Evolutionary conservation across 2,888 invertebrate genomes (phyloP).

Genomic region (Drosophila gaucha): DNA sequence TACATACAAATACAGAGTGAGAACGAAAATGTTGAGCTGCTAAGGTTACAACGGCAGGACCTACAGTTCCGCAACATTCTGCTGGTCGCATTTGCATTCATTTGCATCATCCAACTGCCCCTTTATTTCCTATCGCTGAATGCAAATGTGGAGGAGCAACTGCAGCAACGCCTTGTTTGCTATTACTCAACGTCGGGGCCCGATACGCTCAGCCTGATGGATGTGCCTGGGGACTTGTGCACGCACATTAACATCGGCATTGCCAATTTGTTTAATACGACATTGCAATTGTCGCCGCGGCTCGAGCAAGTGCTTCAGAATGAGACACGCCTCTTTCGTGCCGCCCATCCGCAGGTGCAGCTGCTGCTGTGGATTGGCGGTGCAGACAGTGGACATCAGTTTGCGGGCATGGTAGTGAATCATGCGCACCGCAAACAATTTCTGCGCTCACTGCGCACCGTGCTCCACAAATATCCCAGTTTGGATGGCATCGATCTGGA

Average conservation of each 20-base stretch:
- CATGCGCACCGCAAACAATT: constrained; percentile 89
- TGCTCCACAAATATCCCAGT: constrained; percentile 78
- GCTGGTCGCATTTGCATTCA: neutral
- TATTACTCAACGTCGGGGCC: constrained; percentile 28
- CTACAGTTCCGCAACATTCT: constrained; percentile 8
- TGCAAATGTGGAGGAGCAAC: neutral
- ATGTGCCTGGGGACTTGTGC: constrained; percentile 90
- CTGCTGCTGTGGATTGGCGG: constrained; percentile 91
- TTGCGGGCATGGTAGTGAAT: constrained; percentile 89
- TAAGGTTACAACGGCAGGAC: neutral
- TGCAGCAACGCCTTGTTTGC: constrained; percentile 51
- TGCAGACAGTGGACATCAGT: constrained; percentile 87
- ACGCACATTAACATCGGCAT: constrained; percentile 94
- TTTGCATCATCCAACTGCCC: constrained; percentile 17
- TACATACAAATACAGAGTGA: constrained; percentile 20
- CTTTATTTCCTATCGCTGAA: constrained; percentile 25
- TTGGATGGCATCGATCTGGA: constrained; percentile 87
- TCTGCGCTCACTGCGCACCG: constrained; percentile 86
- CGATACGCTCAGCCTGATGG: constrained; percentile 85
- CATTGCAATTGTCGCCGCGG: constrained; percentile 86
- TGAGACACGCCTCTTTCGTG: constrained; percentile 85
- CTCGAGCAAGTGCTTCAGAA: constrained; percentile 80
- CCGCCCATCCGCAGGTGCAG: constrained; percentile 88
- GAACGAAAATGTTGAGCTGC: neutral
- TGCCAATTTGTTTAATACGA: constrained; percentile 87